Conservation (phyloP, 2,888 invertebrate genomes). For the Vannuccia rotundouncinata region DNA sequence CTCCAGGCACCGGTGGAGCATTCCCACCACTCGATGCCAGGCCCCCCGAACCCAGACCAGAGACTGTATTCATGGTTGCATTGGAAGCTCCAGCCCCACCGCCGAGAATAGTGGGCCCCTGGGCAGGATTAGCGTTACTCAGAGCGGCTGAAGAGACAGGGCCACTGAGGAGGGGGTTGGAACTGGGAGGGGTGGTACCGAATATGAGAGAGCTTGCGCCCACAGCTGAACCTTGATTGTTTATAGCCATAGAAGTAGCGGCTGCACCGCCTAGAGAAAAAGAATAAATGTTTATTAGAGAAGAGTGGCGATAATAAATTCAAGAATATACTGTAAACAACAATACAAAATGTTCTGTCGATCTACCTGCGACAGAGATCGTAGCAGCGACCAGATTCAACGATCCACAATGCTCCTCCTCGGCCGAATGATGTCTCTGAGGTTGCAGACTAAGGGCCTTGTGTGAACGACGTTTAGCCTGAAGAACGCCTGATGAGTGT, state of each 20-base stretch:
- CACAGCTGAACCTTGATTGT: too few relatives aligned
- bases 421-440: slow-evolving; percentile 39
- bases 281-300: too few relatives aligned
- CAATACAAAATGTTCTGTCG: too few relatives aligned
- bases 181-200: too few relatives aligned
- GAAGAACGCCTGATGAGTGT: slow-evolving; percentile 42
- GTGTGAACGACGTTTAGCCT: neutral
- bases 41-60: too few relatives aligned
- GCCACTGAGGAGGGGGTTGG: too few relatives aligned
- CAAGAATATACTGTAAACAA: too few relatives aligned
- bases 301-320: too few relatives aligned
- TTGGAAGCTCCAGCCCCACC: neutral
- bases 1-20: neutral
- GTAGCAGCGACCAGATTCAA: neutral
- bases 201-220: too few relatives aligned
- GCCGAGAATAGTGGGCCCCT: neutral
- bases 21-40: neutral
- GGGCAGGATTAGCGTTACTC: neutral
- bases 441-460: neutral
- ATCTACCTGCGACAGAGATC: neutral
- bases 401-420: neutral
- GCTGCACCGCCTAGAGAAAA: too few relatives aligned
- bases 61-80: neutral
- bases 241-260: too few relatives aligned
- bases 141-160: too few relatives aligned